These are phyloP conservation scores for Eubasilissa splendida DNA, from an alignment of 2,888 invertebrate genomes.

Conservation along the genomic window DNA sequence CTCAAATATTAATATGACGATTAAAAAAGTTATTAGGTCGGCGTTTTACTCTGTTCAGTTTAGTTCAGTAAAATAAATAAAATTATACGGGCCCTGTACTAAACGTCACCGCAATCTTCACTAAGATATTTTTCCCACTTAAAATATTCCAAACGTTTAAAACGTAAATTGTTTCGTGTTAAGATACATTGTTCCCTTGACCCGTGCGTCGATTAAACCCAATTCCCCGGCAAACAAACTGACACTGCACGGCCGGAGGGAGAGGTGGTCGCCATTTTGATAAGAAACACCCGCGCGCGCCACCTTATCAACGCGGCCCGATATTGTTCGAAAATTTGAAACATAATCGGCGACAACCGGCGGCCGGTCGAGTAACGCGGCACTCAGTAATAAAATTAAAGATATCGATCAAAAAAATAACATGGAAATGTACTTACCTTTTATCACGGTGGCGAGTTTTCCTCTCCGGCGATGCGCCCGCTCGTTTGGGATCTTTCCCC, in stretches of 20 bases:
- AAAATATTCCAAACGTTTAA: too few species aligned
- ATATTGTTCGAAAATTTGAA: slow-evolving; percentile 9
- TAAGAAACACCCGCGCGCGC: slow-evolving; percentile 4
- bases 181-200: slow-evolving; percentile 17
- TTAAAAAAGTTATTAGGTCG: too few species aligned
- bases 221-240: not conserved
- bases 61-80: too few species aligned
- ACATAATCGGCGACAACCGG: not conserved
- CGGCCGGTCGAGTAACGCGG: not conserved
- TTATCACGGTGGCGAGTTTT: not conserved
- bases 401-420: not conserved
- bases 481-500: not conserved
- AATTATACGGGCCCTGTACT: too few species aligned
- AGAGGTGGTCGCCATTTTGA: not conserved
- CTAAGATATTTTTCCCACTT: too few species aligned
- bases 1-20: too few species aligned
- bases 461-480: not conserved
- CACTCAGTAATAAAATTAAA: not conserved
- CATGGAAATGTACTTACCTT: not conserved
- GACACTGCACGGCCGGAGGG: not conserved
- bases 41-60: too few species aligned
- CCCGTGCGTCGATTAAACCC: slow-evolving; percentile 29
- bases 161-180: not conserved
- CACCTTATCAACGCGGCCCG: slow-evolving; percentile 8
- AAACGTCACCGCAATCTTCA: too few species aligned